Evolutionary conservation across 2,113 vertebrate species (phyloP).

Genomic region (Notothenia coriiceps): DNA sequence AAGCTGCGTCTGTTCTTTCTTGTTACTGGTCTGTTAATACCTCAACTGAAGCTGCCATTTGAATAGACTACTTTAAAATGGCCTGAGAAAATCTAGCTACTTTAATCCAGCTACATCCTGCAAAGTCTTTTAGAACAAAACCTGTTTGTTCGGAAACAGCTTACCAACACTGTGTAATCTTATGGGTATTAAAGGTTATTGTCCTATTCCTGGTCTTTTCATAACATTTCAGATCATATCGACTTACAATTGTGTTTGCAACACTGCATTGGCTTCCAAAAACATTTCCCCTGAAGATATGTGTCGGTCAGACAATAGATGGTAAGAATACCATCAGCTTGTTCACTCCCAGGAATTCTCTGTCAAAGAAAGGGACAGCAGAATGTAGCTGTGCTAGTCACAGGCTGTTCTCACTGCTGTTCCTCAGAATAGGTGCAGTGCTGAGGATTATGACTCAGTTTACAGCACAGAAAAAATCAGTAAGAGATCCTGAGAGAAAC

Average conservation of each 20-base stretch:
- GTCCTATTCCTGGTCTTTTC: constrained; percentile 35
- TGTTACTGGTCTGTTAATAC: not conserved
- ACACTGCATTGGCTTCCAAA: constrained; percentile 23
- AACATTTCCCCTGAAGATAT: constrained; percentile 55
- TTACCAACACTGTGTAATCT: constrained; percentile 11
- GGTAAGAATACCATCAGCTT: constrained; percentile 35
- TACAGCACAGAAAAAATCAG: constrained; percentile 41
- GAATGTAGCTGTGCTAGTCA: constrained; percentile 57
- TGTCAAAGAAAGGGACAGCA: constrained; percentile 43
- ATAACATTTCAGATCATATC: constrained; percentile 47
- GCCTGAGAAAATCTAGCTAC: constrained; percentile 14
- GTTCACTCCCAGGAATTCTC: constrained; percentile 34
- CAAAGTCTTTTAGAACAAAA: constrained; percentile 11
- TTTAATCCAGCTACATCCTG: constrained; percentile 22
- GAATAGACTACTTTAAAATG: constrained; percentile 13
- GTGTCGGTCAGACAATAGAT: constrained; percentile 49
- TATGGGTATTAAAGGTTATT: constrained; percentile 20
- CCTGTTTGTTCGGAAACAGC: constrained; percentile 17
- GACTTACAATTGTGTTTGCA: constrained; percentile 42
- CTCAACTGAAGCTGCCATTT: not conserved
- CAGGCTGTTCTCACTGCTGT: constrained; percentile 32
- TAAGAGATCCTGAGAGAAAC: constrained; percentile 27
- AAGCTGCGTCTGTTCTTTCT: not conserved
- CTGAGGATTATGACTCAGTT: constrained; percentile 55
- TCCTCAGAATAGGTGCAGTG: constrained; percentile 41